Percentiles rank a stretch among this genome's conserved stretches.
phyloP scores from a whole-genome alignment of 2,113 vertebrate genomes.

The Thunnus maccoyii region DNA sequence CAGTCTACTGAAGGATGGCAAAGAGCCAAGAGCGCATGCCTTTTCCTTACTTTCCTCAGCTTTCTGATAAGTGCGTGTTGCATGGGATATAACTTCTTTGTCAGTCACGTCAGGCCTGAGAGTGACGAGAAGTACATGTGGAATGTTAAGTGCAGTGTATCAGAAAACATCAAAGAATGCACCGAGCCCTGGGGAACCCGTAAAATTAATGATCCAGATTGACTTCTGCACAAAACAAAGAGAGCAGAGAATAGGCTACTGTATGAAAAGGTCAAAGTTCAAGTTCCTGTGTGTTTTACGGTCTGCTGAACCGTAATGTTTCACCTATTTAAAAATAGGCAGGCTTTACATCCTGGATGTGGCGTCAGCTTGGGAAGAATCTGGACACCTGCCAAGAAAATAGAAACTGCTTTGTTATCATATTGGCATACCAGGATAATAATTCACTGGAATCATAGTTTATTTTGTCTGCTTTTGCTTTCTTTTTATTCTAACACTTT shows the following conservation, averaged over 20 bases:
- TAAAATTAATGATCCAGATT: conserved; percentile 82
- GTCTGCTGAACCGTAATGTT: conserved; percentile 71
- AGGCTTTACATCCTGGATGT: conserved; percentile 48
- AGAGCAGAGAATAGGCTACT: conserved; percentile 72
- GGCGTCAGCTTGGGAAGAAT: conserved; percentile 45
- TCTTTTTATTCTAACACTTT: not conserved
- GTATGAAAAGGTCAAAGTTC: conserved; percentile 70
- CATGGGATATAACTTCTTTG: conserved; percentile 62
- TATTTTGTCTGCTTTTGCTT: conserved; percentile 13
- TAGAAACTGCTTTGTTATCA: conserved; percentile 57
- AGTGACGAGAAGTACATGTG: conserved; percentile 63
- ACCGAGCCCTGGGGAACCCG: conserved; percentile 45
- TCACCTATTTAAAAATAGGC: conserved; percentile 66
- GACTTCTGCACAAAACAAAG: conserved; percentile 72
- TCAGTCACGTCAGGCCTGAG: conserved; percentile 51
- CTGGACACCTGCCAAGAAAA: conserved; percentile 47
- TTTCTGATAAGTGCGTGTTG: conserved; percentile 54
- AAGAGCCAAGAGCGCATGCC: conserved; percentile 56
- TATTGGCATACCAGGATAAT: conserved; percentile 33
- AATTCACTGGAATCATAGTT: conserved; percentile 25
- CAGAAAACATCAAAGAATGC: conserved; percentile 77
- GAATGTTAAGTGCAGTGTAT: conserved; percentile 78
- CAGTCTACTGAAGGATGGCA: conserved; percentile 47
- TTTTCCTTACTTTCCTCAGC: conserved; percentile 56
- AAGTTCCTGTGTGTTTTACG: conserved; percentile 74